Percentiles rank a stretch among this genome's conserved stretches.
Evolutionary conservation across 2,888 invertebrate species (phyloP).

Genomic region (Pharmacophagus antenor): DNA sequence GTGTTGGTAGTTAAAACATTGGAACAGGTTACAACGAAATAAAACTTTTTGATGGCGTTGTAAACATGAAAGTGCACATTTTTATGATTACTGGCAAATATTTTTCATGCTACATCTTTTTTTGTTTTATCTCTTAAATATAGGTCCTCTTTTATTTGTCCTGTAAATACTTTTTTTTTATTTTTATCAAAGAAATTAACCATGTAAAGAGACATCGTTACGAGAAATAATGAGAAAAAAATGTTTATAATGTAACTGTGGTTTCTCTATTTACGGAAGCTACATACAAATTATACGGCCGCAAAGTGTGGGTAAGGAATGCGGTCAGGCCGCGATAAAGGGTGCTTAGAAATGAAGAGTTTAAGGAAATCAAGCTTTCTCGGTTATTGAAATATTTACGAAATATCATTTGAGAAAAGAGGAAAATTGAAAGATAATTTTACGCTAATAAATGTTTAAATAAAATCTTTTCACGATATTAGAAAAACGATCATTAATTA

Average conservation of each 20-base stretch:
- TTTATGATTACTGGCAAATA: no score
- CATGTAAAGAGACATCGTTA: slow-evolving; percentile 41
- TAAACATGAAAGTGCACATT: no score
- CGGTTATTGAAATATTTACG: no score
- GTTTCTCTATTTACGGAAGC: slow-evolving; percentile 78
- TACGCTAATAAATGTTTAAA: no score
- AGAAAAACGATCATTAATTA: not conserved
- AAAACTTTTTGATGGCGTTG: no score
- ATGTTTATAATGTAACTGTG: slow-evolving; percentile 69
- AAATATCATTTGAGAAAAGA: no score
- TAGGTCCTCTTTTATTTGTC: not conserved
- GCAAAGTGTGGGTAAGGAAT: slow-evolving; percentile 55
- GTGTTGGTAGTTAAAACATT: no score
- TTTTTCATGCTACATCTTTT: no score
- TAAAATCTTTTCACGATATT: not conserved
- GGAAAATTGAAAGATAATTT: no score
- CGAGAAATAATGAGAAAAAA: slow-evolving; percentile 57
- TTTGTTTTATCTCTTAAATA: no score
- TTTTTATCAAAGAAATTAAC: not conserved
- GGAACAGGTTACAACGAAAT: no score
- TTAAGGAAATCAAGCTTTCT: slow-evolving; percentile 19
- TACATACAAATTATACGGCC: slow-evolving; percentile 64
- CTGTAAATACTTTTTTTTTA: not conserved
- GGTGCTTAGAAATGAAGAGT: slow-evolving; percentile 34
- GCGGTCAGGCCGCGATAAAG: slow-evolving; percentile 53